Conservation (phyloP, 2,113 vertebrate genomes). For the Tangachromis dhanisi region DNA sequence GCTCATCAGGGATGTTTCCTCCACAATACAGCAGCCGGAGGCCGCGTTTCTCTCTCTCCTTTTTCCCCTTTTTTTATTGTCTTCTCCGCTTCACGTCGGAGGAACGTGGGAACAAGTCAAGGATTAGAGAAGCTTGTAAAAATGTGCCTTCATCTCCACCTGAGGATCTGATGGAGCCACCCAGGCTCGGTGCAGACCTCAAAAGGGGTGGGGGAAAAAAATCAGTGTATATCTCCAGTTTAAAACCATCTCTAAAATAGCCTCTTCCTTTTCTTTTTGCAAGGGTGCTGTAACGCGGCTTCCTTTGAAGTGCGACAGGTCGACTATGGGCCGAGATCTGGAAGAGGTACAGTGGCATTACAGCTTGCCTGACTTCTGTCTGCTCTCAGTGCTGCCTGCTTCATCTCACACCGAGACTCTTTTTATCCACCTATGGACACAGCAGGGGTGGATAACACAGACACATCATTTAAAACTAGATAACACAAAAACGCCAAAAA, state of each 20-base stretch:
- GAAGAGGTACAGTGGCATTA: constrained; percentile 64
- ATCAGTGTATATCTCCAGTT: neutral
- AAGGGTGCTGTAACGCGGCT: constrained; percentile 76
- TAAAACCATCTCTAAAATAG: constrained; percentile 45
- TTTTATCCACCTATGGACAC: neutral
- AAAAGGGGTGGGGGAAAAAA: neutral
- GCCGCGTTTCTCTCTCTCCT: neutral
- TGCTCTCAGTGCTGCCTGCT: constrained; percentile 30
- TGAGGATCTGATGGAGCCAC: constrained; percentile 39
- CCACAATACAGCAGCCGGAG: constrained; percentile 44
- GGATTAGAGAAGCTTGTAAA: constrained; percentile 41
- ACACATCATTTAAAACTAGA: neutral
- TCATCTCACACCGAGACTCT: constrained; percentile 19
- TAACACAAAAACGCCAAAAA: neutral
- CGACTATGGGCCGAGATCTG: constrained; percentile 79
- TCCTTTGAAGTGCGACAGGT: constrained; percentile 89
- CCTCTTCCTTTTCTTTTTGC: constrained; percentile 61
- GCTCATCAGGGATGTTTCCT: constrained; percentile 58
- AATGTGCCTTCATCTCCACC: constrained; percentile 13
- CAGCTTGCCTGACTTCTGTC: constrained; percentile 57
- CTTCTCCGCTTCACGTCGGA: constrained; percentile 11
- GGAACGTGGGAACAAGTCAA: constrained; percentile 26
- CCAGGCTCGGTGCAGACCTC: constrained; percentile 4
- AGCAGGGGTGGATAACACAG: neutral
- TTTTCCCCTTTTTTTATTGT: neutral